Evolutionary conservation across 2,888 invertebrate genomes (phyloP), one percentile per base, ranked within the genome.

Genomic region (Gryllus longicercus): DNA sequence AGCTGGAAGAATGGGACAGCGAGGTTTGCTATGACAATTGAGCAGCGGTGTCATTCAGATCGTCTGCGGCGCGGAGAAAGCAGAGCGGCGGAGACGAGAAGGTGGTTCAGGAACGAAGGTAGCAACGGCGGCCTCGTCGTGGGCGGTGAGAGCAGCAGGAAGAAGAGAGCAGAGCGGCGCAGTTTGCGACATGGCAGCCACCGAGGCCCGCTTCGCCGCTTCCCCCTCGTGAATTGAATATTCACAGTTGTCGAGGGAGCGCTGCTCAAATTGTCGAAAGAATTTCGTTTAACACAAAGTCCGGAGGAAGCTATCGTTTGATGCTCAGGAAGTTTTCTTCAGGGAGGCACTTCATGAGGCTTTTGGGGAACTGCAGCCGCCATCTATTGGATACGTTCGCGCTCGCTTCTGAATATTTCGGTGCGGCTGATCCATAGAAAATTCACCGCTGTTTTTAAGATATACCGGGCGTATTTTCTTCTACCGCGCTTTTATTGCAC

Each of bases 181-280:
- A 14, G 63, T 63, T 63, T 63, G 63, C 63, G 63, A 63, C 63
- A 16, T 63, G 63, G 63, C 63, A 63, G 63, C n/a, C 63, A 8
- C 63, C 63, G n/a, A 63, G 63, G 63, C 63, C 8, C 63, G 63
- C 63, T n/a, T 18, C 14, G 63, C 16, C 16, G 11, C 63, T 18
- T 51, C 11, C 63, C 63, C 63, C n/a, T n/a, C n/a, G 63, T n/a
- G 63, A 63, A 63, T 63, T 63, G 63, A 63, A 63, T 63, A 63
- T 63, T 63, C 63, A 63, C 63, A 63, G 63, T 63, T 63, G 63
- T n/a, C 63, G 63, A 63, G 63, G 63, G 63, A 63, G 63, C 38
- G 38, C 63, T n/a, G 63, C 63, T 63, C n/a, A 63, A 63, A 63
- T 63, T 14, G 63, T 16, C n/a, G 63, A 63, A 63, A 63, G 63